Evolutionary conservation across 2,888 invertebrate species (phyloP).

Genomic region (Aphidius colemani): DNA sequence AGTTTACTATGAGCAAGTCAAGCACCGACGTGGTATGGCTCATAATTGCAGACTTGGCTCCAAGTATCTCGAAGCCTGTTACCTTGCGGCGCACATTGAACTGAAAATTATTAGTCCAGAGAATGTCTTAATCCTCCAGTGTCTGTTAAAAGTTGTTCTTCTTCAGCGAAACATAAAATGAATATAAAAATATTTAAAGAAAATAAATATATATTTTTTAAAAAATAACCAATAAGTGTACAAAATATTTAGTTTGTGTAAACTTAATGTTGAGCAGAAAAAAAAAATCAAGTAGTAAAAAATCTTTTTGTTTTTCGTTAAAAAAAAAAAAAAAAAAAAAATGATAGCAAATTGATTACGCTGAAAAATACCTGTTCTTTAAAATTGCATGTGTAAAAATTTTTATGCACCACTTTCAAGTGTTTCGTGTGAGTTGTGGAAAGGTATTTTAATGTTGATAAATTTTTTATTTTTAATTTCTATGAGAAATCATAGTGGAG

Average conservation of each 20-base stretch:
- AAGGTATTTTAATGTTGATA: too few species aligned
- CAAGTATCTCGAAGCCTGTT: constrained; percentile 44
- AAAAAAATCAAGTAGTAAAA: constrained; percentile 23
- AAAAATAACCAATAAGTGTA: constrained; percentile 25
- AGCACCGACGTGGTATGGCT: constrained; percentile 56
- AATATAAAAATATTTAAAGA: too few species aligned
- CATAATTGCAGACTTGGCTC: constrained; percentile 55
- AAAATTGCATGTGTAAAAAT: too few species aligned
- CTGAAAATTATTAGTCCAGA: constrained; percentile 56
- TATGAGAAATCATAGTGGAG: too few species aligned
- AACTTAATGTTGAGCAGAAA: constrained; percentile 26
- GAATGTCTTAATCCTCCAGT: constrained; percentile 55
- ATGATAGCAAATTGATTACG: too few species aligned
- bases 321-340: constrained; percentile 20
- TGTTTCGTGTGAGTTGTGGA: too few species aligned
- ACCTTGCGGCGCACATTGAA: constrained; percentile 35
- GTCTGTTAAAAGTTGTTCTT: too few species aligned
- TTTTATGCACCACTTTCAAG: too few species aligned
- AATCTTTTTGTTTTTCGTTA: too few species aligned
- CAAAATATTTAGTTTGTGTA: constrained; percentile 26
- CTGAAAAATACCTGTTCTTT: too few species aligned
- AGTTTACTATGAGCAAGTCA: constrained; percentile 55
- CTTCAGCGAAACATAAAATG: too few species aligned
- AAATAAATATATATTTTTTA: not conserved
- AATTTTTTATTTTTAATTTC: too few species aligned